Percentiles rank a stretch among this genome's conserved stretches.
Conservation (phyloP, 1,140 invertebrate species). For the Homarus americanus region DNA sequence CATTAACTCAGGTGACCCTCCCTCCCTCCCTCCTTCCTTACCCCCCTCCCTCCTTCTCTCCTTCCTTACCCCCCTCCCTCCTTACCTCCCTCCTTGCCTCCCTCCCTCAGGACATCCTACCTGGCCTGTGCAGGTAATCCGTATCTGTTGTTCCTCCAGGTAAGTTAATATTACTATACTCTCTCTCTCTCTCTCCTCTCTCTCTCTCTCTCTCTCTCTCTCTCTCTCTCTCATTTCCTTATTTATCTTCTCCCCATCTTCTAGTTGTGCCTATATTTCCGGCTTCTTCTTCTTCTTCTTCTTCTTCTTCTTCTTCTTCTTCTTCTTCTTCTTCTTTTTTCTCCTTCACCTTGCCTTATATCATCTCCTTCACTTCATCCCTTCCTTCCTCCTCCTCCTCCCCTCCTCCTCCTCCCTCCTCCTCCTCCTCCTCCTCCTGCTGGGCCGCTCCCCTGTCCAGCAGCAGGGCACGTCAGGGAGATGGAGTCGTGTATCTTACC, state of each 20-base stretch:
- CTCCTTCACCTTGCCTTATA: background rate
- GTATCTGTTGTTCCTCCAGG: no score
- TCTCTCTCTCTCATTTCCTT: background rate
- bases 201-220: slow-evolving; percentile 1
- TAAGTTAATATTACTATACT: background rate
- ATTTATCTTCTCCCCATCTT: background rate
- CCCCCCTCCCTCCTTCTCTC: slow-evolving; percentile 15
- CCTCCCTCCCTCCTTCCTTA: slow-evolving; percentile 6
- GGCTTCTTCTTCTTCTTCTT: background rate
- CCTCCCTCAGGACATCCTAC: no score
- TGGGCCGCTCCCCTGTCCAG: no score
- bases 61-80: background rate
- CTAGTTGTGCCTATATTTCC: background rate
- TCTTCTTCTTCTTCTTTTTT: background rate
- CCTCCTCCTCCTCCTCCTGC: background rate
- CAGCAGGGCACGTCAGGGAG: no score
- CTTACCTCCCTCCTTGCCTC: no score
- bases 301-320: background rate
- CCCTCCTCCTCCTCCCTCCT: background rate
- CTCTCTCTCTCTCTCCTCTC: background rate
- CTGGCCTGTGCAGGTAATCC: no score
- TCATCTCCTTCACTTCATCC: background rate
- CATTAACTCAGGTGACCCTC: no score
- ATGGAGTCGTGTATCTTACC: no score
- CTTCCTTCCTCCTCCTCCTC: background rate